Conservation (phyloP, 1,140 invertebrate genomes). For the Zaprionus davidi region DNA sequence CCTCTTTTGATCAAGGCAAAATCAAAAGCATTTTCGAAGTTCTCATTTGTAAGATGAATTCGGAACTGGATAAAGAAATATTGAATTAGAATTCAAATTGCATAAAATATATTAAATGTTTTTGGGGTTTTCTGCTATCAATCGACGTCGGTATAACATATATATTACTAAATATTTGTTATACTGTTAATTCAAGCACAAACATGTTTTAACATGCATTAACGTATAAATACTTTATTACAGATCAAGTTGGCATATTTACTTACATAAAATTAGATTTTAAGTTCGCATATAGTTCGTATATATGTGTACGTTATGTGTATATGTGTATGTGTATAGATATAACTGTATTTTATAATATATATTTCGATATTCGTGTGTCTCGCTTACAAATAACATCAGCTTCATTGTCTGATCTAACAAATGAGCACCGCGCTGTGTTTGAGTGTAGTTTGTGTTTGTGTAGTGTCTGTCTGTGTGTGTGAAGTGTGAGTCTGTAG, state of each 20-base stretch:
- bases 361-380: conserved; percentile 62
- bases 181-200: too few species aligned
- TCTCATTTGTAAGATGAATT: too few species aligned
- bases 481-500: neutral
- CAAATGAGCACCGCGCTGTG: conserved; percentile 34
- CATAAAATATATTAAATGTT: too few species aligned
- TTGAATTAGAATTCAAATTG: too few species aligned
- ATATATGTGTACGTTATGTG: conserved; percentile 45
- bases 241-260: conserved; percentile 33
- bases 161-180: too few species aligned
- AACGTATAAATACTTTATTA: conserved; percentile 41
- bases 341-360: conserved; percentile 31
- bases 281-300: conserved; percentile 23
- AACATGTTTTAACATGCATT: too few species aligned
- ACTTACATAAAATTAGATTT: conserved; percentile 60
- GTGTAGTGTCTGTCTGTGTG: neutral
- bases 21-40: too few species aligned
- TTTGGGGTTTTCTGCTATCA: too few species aligned
- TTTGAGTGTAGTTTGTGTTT: conserved; percentile 8
- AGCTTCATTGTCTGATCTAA: conserved; percentile 38
- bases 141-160: too few species aligned
- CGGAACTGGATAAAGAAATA: too few species aligned
- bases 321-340: conserved; percentile 36
- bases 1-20: too few species aligned
- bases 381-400: conserved; percentile 56